A percentile compares a stretch with the other conserved stretches of the same genome.
Conservation (phyloP, 1,140 invertebrate genomes). For the Camponotus pennsylvanicus region DNA sequence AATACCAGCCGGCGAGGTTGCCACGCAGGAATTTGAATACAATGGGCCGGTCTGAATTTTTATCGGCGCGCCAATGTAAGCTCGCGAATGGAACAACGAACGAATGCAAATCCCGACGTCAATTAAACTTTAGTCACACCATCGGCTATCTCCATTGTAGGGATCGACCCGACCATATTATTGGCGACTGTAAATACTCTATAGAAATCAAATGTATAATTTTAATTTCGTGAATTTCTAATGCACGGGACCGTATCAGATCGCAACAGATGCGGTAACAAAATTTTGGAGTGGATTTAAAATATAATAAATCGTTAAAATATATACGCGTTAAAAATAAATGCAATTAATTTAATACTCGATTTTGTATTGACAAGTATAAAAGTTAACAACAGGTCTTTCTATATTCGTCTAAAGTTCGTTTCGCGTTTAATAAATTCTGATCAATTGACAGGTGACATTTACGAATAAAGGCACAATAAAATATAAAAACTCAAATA, state of each 20-base stretch:
- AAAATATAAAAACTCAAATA: background rate
- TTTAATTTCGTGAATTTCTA: conserved; percentile 34
- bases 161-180: conserved; percentile 19
- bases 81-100: conserved; percentile 54
- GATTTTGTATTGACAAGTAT: background rate
- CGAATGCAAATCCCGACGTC: conserved; percentile 80
- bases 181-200: conserved; percentile 3
- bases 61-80: conserved; percentile 80
- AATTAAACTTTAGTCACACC: conserved; percentile 82
- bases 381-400: background rate
- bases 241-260: background rate
- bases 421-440: background rate
- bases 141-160: conserved; percentile 56
- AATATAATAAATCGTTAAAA: background rate
- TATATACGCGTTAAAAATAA: background rate
- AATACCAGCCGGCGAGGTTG: conserved; percentile 41
- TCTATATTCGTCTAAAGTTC: background rate
- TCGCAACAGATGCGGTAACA: background rate
- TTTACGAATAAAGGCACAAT: background rate
- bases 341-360: background rate
- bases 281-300: conserved; percentile 4
- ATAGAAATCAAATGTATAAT: conserved; percentile 15
- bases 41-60: conserved; percentile 85
- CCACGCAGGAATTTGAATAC: conserved; percentile 82
- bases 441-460: background rate